Evolutionary conservation across 2,797 vertebrate genomes (phyloP).

Genomic region (Pseudochromis fuscus): DNA sequence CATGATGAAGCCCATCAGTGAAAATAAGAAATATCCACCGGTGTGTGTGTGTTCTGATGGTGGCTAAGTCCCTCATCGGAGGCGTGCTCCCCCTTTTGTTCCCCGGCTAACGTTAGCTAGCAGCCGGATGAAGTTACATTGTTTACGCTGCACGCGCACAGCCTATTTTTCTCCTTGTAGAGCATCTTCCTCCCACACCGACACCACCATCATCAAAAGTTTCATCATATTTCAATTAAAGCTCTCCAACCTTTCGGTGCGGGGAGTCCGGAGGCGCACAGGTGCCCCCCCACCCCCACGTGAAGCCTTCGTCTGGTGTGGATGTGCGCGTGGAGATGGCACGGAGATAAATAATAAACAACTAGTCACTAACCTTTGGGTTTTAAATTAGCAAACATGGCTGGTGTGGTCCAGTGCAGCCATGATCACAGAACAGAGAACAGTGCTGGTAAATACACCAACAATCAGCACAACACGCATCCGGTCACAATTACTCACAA

Average conservation of each 20-base stretch:
- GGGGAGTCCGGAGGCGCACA: constrained; percentile 66
- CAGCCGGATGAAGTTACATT: constrained; percentile 83
- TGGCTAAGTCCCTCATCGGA: constrained; percentile 46
- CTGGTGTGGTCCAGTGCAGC: constrained; percentile 86
- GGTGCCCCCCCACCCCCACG: constrained; percentile 55
- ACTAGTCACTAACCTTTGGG: constrained; percentile 85
- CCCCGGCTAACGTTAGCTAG: constrained; percentile 79
- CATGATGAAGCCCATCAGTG: constrained; percentile 27
- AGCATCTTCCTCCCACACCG: constrained; percentile 83
- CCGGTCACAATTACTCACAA: constrained; percentile 68
- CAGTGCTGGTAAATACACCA: constrained; percentile 46
- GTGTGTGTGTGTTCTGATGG: constrained; percentile 17
- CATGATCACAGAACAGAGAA: constrained; percentile 86
- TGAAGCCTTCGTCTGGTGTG: constrained; percentile 66
- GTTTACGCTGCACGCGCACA: constrained; percentile 82
- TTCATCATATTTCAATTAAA: constrained; percentile 77
- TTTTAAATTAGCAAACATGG: constrained; percentile 90
- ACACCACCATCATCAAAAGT: constrained; percentile 80
- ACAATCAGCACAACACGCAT: constrained; percentile 59
- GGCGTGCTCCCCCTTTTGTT: constrained; percentile 83
- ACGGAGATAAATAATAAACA: constrained; percentile 83
- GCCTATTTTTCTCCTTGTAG: constrained; percentile 67
- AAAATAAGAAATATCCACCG: constrained; percentile 26
- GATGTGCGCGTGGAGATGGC: constrained; percentile 67
- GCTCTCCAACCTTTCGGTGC: constrained; percentile 81